Percentiles rank a stretch among this genome's conserved stretches.
These are phyloP conservation scores for Clarias batrachus DNA, from an alignment of 2,113 vertebrate genomes.

Conservation along the genomic window DNA sequence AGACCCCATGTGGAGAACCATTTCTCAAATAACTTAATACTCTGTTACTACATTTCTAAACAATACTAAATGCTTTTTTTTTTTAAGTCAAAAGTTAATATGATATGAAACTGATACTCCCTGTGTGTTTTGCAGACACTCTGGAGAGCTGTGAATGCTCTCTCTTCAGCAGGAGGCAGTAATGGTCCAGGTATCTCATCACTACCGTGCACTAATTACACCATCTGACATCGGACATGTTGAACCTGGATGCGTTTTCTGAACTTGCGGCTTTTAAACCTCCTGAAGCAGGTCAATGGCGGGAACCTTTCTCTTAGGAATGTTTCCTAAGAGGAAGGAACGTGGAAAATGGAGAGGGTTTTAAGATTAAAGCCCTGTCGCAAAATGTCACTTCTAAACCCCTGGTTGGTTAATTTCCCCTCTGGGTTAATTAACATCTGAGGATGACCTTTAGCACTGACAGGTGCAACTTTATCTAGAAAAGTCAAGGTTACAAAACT, in stretches of 20 bases:
- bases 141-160: slow-evolving; percentile 6
- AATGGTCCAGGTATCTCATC: slow-evolving; percentile 48
- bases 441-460: slow-evolving; percentile 78
- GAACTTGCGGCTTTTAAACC: neutral
- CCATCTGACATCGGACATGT: neutral
- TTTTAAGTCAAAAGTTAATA: too few relatives aligned
- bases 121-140: neutral
- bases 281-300: neutral
- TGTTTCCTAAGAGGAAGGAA: slow-evolving; percentile 1
- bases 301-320: too few relatives aligned
- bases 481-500: slow-evolving; percentile 78
- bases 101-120: neutral
- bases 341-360: neutral
- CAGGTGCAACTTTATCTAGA: slow-evolving; percentile 80
- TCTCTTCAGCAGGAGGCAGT: slow-evolving; percentile 57
- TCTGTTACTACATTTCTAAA: neutral
- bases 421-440: slow-evolving; percentile 87
- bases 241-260: neutral
- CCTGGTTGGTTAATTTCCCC: slow-evolving; percentile 82
- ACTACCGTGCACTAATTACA: slow-evolving; percentile 22
- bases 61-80: neutral
- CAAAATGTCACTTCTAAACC: slow-evolving; percentile 75
- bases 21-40: neutral
- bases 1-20: neutral
- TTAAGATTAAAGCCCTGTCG: slow-evolving; percentile 68